phyloP scores from a whole-genome alignment of 2,888 invertebrate species.

The Agapostemon virescens region DNA sequence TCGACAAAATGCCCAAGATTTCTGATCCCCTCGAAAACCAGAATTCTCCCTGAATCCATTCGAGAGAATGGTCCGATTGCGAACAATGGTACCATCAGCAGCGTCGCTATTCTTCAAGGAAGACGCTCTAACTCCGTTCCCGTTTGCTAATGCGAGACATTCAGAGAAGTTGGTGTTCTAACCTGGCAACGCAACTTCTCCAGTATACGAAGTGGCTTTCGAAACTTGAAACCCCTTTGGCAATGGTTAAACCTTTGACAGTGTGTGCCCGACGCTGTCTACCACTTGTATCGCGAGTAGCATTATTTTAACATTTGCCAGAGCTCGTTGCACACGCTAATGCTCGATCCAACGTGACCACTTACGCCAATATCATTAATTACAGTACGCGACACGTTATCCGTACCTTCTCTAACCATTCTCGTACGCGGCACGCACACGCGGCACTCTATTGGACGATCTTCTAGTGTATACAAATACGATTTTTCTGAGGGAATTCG shows the following conservation, averaged over 20 bases:
- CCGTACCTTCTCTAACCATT: no score
- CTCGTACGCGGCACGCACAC: neutral
- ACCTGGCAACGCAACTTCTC: neutral
- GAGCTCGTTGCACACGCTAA: neutral
- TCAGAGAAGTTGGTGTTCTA: neutral
- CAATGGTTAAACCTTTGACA: neutral
- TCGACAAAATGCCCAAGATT: no score
- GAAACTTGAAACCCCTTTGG: neutral
- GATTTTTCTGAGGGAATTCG: neutral
- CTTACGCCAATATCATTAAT: slow-evolving; percentile 10
- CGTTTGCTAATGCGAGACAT: neutral
- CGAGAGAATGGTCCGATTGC: neutral
- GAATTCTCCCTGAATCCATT: neutral
- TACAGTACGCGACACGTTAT: neutral
- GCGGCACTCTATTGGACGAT: neutral
- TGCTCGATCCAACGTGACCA: neutral
- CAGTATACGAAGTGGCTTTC: neutral
- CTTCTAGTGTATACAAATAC: neutral
- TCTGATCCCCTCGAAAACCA: no score
- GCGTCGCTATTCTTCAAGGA: neutral
- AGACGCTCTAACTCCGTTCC: neutral
- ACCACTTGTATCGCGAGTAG: neutral
- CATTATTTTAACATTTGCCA: slow-evolving; percentile 8
- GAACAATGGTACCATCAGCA: neutral
- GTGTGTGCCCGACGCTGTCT: neutral